Evolutionary conservation across 2,797 vertebrate species (phyloP).

Genomic region (Aplochiton taeniatus): DNA sequence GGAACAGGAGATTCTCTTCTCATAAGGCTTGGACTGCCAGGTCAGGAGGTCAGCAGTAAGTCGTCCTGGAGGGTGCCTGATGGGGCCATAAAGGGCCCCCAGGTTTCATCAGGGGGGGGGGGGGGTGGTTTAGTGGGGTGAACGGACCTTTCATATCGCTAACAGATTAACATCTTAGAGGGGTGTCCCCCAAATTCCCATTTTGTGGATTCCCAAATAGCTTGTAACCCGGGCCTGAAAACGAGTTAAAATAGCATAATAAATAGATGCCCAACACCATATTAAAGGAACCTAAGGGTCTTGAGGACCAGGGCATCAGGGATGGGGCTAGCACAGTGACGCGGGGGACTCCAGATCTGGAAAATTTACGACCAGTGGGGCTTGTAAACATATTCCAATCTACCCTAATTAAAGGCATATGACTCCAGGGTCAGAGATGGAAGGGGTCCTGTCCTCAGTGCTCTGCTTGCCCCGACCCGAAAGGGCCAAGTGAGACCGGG

Average conservation of each 20-base stretch:
- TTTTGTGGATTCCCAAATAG: conserved; percentile 79
- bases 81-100: conserved; percentile 75
- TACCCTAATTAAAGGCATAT: conserved; percentile 78
- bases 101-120: conserved; percentile 52
- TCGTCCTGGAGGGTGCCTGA: conserved; percentile 77
- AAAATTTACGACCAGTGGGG: conserved; percentile 80
- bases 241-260: conserved; percentile 77
- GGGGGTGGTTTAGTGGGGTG: conserved; percentile 71
- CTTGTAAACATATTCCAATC: conserved; percentile 83
- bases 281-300: conserved; percentile 71
- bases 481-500: conserved; percentile 46
- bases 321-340: conserved; percentile 7
- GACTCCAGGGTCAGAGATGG: conserved; percentile 67
- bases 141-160: conserved; percentile 77
- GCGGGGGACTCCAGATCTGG: conserved; percentile 45
- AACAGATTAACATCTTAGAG: conserved; percentile 80
- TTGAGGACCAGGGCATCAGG: conserved; percentile 28
- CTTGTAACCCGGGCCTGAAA: conserved; percentile 76
- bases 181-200: conserved; percentile 74
- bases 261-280: conserved; percentile 79
- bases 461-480: conserved; percentile 43
- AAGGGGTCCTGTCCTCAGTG: conserved; percentile 50
- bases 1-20: conserved; percentile 66
- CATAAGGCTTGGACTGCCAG: conserved; percentile 76
- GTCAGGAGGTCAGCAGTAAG: conserved; percentile 79